Percentiles rank a stretch among this genome's conserved stretches.
Evolutionary conservation across 37 sponge, comb jelly and placozoan genomes (phyloP).

Genomic region (Oopsacas minuta): DNA sequence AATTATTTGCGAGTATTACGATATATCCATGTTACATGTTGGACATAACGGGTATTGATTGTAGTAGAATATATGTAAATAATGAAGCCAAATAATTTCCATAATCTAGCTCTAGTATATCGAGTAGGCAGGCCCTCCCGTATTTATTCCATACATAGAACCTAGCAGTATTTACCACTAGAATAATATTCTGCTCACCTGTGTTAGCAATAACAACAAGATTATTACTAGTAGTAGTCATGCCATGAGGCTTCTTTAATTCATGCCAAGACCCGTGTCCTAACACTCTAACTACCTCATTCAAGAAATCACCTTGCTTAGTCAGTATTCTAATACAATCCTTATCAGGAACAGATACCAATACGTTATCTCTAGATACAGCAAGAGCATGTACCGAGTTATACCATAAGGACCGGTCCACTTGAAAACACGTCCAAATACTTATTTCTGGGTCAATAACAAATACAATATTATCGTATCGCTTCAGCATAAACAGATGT

Average conservation of each 20-base stretch:
- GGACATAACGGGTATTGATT: too few species aligned
- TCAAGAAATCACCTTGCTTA: not conserved
- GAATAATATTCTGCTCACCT: not conserved
- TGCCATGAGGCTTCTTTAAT: not conserved
- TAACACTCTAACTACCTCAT: not conserved
- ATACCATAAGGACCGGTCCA: not conserved
- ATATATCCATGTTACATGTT: too few species aligned
- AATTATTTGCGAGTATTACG: too few species aligned
- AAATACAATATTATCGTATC: not conserved
- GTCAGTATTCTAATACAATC: not conserved
- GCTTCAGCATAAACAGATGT: constrained; percentile 10
- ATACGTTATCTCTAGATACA: not conserved
- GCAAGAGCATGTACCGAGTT: not conserved
- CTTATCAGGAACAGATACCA: not conserved
- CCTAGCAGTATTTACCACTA: too few species aligned
- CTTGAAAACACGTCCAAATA: not conserved
- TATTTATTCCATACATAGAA: too few species aligned
- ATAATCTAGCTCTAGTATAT: too few species aligned
- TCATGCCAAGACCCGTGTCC: constrained; percentile 4
- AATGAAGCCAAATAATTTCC: too few species aligned
- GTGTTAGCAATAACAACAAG: constrained; percentile 10
- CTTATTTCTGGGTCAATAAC: not conserved
- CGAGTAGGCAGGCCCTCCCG: too few species aligned
- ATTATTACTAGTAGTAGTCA: not conserved
- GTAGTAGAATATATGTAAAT: too few species aligned